phyloP scores from a whole-genome alignment of 2,888 invertebrate genomes.

The Endomychus coccineus region DNA sequence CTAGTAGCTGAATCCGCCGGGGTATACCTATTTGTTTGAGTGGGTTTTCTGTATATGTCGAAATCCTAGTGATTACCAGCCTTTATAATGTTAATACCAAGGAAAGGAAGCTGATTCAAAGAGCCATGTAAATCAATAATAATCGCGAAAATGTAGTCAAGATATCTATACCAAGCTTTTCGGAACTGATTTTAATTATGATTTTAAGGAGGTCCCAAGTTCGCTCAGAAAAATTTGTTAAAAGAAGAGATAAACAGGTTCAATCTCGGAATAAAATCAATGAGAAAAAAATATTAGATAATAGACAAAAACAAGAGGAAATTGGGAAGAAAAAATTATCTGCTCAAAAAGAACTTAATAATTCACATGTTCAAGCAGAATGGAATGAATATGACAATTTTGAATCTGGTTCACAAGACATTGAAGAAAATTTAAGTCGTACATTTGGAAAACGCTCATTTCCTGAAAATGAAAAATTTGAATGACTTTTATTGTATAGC shows the following conservation, averaged over 20 bases:
- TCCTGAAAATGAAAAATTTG: constrained; percentile 40
- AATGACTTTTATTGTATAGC: constrained; percentile 73
- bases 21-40: too few relatives aligned
- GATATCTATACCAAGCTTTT: too few relatives aligned
- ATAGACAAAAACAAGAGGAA: constrained; percentile 60
- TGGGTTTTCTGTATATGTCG: too few relatives aligned
- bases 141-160: too few relatives aligned
- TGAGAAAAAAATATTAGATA: constrained; percentile 72
- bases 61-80: too few relatives aligned
- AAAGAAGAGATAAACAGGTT: constrained; percentile 91
- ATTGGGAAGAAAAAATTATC: constrained; percentile 60
- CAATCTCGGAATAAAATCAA: constrained; percentile 61
- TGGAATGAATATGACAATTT: constrained; percentile 56
- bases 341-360: constrained; percentile 62
- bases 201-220: too few relatives aligned
- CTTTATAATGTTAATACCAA: too few relatives aligned
- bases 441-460: constrained; percentile 54
- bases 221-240: too few relatives aligned
- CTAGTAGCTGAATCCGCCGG: too few relatives aligned
- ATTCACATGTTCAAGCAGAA: constrained; percentile 47
- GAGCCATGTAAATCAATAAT: too few relatives aligned
- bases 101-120: too few relatives aligned
- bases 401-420: constrained; percentile 60
- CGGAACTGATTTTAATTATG: too few relatives aligned
- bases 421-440: constrained; percentile 66